These are phyloP conservation scores for Trachelus iudaicus DNA, from an alignment of 2,888 invertebrate species.

Conservation along the genomic window DNA sequence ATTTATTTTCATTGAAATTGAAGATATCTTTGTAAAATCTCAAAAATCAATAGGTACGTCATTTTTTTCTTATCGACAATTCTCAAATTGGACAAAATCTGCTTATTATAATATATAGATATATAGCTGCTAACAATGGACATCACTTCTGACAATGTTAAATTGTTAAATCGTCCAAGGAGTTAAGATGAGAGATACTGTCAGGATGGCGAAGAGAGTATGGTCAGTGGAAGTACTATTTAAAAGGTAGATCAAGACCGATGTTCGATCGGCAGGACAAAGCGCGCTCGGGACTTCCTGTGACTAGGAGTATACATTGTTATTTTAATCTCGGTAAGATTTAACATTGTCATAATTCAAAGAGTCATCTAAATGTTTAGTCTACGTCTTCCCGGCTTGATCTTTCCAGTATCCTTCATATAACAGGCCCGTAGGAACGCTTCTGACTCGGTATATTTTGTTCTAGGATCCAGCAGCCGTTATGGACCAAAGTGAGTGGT, in stretches of 20 bases:
- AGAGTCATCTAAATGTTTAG: background rate
- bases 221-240: constrained; percentile 19
- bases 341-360: background rate
- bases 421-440: background rate
- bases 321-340: background rate
- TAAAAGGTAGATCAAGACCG: constrained; percentile 20
- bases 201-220: constrained; percentile 18
- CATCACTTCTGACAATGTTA: constrained; percentile 12
- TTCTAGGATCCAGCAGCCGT: background rate
- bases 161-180: constrained; percentile 30
- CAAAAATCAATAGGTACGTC: background rate
- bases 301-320: background rate
- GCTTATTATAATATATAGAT: background rate
- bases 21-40: background rate
- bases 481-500: background rate
- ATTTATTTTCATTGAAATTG: background rate
- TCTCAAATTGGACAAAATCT: background rate
- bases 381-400: background rate
- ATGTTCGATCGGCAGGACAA: background rate
- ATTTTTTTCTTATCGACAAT: background rate
- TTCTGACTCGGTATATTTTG: background rate
- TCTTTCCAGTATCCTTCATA: background rate
- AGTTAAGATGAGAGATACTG: constrained; percentile 32
- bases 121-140: background rate
- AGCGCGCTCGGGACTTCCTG: background rate